A percentile compares a stretch with the other conserved stretches of the same genome.
Conservation (phyloP, 2,888 invertebrate genomes). For the Tenthredo livida region DNA sequence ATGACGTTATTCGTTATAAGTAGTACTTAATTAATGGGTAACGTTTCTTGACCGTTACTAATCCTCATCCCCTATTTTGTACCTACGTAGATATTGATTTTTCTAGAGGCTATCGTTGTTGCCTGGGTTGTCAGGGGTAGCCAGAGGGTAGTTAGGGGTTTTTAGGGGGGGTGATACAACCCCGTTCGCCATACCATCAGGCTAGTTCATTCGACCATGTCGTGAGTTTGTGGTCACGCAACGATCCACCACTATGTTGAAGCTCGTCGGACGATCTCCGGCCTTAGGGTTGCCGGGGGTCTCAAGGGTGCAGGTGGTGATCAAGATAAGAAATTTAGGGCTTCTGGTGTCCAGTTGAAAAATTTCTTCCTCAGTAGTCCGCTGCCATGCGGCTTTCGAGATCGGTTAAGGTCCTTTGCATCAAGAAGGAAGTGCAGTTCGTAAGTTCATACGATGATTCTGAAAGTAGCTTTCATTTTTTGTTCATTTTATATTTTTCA, state of each 20-base stretch:
- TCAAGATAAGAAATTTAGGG: neutral
- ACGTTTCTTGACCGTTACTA: conserved; percentile 4
- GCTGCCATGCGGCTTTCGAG: conserved; percentile 49
- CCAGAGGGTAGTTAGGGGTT: neutral
- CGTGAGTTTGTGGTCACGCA: conserved; percentile 26
- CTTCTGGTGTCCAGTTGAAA: neutral
- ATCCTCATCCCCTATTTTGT: neutral
- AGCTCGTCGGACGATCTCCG: neutral
- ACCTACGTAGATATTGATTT: conserved; percentile 31
- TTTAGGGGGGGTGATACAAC: neutral
- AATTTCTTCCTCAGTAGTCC: conserved; percentile 2
- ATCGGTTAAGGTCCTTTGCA: conserved; percentile 45
- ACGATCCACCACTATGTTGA: conserved; percentile 29
- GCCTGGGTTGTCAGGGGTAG: conserved; percentile 38
- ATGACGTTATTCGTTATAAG: neutral
- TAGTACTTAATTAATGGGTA: neutral
- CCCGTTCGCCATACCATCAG: neutral
- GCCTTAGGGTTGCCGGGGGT: conserved; percentile 3
- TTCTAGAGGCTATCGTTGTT: conserved; percentile 33
- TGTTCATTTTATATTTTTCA: neutral
- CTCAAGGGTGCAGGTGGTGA: neutral
- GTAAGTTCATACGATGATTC: conserved; percentile 38
- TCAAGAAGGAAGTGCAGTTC: conserved; percentile 43
- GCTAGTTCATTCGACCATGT: conserved; percentile 24
- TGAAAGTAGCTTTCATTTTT: neutral